Evolutionary conservation across 2,113 vertebrate genomes (phyloP).

Genomic region (Lamprotornis superbus): DNA sequence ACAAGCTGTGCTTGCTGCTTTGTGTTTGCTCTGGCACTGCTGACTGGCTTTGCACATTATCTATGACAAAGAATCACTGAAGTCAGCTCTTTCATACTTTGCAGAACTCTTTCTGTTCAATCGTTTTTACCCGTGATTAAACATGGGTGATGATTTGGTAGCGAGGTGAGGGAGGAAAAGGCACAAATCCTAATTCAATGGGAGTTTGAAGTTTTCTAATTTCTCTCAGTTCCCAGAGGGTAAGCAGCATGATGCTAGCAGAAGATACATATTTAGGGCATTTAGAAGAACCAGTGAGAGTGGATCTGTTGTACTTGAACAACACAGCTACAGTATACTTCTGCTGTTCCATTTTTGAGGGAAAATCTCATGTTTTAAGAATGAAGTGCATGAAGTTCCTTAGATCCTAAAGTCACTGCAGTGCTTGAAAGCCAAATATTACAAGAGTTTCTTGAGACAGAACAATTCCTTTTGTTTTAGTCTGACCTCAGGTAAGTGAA

Average conservation of each 20-base stretch:
- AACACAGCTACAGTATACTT: not conserved
- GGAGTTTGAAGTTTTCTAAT: not conserved
- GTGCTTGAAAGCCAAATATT: too few relatives aligned
- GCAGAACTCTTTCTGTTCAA: not conserved
- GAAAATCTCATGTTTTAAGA: not conserved
- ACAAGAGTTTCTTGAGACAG: too few relatives aligned
- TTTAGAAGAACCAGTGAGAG: not conserved
- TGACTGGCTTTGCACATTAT: not conserved
- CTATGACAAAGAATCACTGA: not conserved
- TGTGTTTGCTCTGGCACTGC: too few relatives aligned
- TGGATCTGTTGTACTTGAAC: fast-evolving
- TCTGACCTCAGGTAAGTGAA: too few relatives aligned
- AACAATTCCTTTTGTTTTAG: too few relatives aligned
- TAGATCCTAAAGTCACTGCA: too few relatives aligned
- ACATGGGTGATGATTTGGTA: fast-evolving
- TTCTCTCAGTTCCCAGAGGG: not conserved
- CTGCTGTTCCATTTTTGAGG: not conserved
- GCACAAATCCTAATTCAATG: not conserved
- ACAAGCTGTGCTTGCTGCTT: fast-evolving
- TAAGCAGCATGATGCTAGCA: not conserved
- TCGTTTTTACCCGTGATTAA: not conserved
- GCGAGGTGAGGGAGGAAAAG: not conserved
- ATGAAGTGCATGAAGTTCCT: too few relatives aligned
- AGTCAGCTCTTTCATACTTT: not conserved
- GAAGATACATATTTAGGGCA: too few relatives aligned